A percentile compares a stretch with the other conserved stretches of the same genome.
Conservation (phyloP, 2,113 vertebrate genomes). For the Petaurus breviceps region DNA sequence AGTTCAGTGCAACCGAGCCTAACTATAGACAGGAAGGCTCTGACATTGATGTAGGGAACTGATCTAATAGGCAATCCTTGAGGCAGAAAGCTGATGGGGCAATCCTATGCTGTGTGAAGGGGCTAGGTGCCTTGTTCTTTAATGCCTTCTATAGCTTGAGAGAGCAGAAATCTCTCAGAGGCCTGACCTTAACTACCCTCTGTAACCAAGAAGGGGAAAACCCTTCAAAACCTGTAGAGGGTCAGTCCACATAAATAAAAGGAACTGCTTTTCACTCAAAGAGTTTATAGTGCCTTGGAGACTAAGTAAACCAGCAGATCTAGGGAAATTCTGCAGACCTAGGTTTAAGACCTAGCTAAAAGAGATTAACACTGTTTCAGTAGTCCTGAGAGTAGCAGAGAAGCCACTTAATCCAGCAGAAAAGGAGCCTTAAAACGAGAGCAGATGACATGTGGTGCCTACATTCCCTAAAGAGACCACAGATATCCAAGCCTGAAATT, state of each 20-base stretch:
- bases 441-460: neutral
- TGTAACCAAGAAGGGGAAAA: neutral
- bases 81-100: neutral
- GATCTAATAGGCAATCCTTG: neutral
- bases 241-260: neutral
- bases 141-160: neutral
- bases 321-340: neutral
- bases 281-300: neutral
- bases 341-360: neutral
- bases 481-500: neutral
- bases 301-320: neutral
- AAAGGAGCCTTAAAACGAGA: neutral
- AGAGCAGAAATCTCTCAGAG: neutral
- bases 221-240: neutral
- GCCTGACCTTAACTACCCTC: neutral
- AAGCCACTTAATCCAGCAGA: neutral
- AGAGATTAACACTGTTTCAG: neutral
- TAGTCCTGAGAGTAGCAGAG: neutral
- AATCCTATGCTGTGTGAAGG: neutral
- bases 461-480: neutral
- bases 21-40: neutral
- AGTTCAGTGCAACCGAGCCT: neutral
- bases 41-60: neutral
- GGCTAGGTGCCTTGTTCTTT: neutral
- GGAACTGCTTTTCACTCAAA: neutral